A percentile compares a stretch with the other conserved stretches of the same genome.
Conservation (phyloP, 2,888 invertebrate species). For the Caenorhabditis angaria region DNA sequence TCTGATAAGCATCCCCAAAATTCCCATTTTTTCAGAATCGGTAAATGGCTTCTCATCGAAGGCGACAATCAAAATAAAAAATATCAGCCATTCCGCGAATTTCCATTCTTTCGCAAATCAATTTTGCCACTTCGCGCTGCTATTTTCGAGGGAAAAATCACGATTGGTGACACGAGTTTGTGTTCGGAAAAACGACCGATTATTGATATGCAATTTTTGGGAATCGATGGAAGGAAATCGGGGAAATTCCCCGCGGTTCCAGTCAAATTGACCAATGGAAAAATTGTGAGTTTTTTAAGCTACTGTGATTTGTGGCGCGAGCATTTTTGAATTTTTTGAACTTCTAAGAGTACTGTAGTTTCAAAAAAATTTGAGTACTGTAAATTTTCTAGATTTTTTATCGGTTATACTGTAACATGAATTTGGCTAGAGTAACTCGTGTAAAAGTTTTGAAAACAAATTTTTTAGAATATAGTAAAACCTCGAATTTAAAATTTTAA, state of each 20-base stretch:
- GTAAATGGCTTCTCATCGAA: conserved; percentile 57
- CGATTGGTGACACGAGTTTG: conserved; percentile 34
- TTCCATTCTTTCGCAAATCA: conserved; percentile 53
- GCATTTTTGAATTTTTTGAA: too few species aligned
- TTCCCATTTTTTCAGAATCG: conserved; percentile 32
- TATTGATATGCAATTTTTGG: conserved; percentile 15
- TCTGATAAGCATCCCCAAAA: not conserved
- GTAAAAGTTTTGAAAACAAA: too few species aligned
- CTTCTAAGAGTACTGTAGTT: too few species aligned
- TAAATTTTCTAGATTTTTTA: too few species aligned
- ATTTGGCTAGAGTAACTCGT: too few species aligned
- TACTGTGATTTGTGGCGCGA: too few species aligned
- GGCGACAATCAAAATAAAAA: conserved; percentile 18
- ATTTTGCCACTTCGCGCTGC: conserved; percentile 57
- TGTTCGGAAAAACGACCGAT: not conserved
- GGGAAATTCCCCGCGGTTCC: conserved; percentile 51
- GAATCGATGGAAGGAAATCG: conserved; percentile 22
- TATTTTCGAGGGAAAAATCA: conserved; percentile 63
- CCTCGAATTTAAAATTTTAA: too few species aligned
- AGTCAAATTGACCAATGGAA: conserved; percentile 19
- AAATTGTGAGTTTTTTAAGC: conserved; percentile 20
- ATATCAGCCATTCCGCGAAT: conserved; percentile 68
- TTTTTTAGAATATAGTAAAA: too few species aligned
- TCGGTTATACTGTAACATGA: too few species aligned
- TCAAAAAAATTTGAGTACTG: too few species aligned